Percentiles rank a stretch among this genome's conserved stretches.
These are phyloP conservation scores for Athalia circularis DNA, from an alignment of 2,888 invertebrate genomes.

Conservation along the genomic window DNA sequence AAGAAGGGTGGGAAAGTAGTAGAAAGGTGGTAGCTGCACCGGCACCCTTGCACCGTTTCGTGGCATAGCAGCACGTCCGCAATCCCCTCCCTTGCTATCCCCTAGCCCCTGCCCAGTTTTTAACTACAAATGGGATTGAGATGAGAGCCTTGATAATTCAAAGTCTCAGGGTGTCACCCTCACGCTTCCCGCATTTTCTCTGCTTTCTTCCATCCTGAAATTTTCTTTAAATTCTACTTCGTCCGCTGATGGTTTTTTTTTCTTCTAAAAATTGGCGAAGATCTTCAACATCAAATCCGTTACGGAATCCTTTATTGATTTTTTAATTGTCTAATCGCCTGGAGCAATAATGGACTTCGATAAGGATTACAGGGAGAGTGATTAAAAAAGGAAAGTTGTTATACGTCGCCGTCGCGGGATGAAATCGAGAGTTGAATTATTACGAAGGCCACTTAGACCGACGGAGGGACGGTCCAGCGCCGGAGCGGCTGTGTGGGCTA, in stretches of 20 bases:
- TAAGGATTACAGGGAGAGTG: conserved; percentile 13
- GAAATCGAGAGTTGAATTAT: conserved; percentile 61
- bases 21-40: conserved; percentile 36
- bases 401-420: conserved; percentile 48
- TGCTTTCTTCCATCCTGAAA: not conserved
- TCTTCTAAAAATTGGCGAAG: not conserved
- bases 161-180: conserved; percentile 41
- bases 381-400: conserved; percentile 46
- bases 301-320: not conserved
- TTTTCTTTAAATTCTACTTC: not conserved
- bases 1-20: conserved; percentile 58
- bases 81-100: conserved; percentile 4
- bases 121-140: conserved; percentile 60
- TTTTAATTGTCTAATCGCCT: not conserved
- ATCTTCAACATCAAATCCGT: not conserved
- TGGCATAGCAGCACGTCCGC: conserved; percentile 40
- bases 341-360: conserved; percentile 2
- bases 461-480: conserved; percentile 49
- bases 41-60: conserved; percentile 30
- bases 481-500: conserved; percentile 41
- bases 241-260: not conserved
- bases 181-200: not conserved
- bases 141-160: conserved; percentile 59
- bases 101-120: conserved; percentile 43
- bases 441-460: conserved; percentile 55